Conservation (phyloP, 2,113 vertebrate genomes). For the Passer domesticus region DNA sequence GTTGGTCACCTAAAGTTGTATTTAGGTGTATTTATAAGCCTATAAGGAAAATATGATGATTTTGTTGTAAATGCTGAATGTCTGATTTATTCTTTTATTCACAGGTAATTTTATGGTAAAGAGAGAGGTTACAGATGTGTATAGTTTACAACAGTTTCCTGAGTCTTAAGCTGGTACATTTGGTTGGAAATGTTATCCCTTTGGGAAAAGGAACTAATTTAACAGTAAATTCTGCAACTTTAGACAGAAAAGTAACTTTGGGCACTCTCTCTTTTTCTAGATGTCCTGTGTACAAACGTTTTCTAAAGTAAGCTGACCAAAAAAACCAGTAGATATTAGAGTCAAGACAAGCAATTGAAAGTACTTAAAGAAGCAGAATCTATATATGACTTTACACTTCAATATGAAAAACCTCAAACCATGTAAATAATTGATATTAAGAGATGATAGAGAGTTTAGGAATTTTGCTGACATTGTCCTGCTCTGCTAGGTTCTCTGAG, state of each 20-base stretch:
- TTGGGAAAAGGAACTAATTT: not conserved
- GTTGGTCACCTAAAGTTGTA: not conserved
- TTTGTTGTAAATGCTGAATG: not conserved
- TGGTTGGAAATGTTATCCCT: not conserved
- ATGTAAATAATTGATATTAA: not conserved
- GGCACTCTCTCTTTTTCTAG: not conserved
- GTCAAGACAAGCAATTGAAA: not conserved
- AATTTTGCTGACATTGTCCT: not conserved
- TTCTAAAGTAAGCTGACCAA: not conserved
- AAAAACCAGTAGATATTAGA: not conserved
- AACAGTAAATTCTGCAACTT: not conserved
- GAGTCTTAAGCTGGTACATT: not conserved
- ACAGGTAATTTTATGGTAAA: not conserved
- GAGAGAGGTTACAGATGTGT: not conserved
- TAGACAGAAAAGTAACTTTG: not conserved
- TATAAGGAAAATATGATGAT: not conserved
- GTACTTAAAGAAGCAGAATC: not conserved
- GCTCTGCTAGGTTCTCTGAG: not conserved
- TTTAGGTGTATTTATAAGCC: not conserved
- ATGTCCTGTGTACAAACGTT: not conserved
- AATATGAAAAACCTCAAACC: not conserved
- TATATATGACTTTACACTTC: not conserved
- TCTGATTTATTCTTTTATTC: not conserved
- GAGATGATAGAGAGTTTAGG: not conserved
- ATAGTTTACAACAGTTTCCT: not conserved